These are phyloP conservation scores for Etheostoma cragini DNA, from an alignment of 2,113 vertebrate genomes.

Conservation along the genomic window DNA sequence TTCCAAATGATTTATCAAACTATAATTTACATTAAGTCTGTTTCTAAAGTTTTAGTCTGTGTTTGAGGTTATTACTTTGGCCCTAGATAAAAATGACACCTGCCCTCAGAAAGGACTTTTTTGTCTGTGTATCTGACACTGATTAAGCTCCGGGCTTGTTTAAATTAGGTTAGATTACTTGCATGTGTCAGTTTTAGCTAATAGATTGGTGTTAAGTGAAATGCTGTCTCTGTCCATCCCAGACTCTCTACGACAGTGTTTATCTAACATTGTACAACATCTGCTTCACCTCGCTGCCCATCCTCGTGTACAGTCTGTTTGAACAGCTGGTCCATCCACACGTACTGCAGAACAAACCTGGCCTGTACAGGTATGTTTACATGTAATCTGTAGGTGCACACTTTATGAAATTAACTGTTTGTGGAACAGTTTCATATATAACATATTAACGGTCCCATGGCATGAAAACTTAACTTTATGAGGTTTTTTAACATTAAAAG, in stretches of 20 bases:
- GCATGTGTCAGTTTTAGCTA: neutral
- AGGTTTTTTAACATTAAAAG: too few relatives aligned
- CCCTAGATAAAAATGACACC: neutral
- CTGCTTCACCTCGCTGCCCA: conserved; percentile 99
- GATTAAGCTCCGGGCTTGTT: neutral
- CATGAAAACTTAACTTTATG: too few relatives aligned
- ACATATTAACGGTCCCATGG: too few relatives aligned
- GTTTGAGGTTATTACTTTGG: neutral
- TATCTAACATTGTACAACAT: conserved; percentile 99
- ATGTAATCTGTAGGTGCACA: neutral
- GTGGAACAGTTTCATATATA: neutral
- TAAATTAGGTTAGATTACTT: neutral
- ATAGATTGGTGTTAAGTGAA: conserved; percentile 35
- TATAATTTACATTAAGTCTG: neutral
- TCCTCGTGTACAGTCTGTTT: conserved; percentile 98
- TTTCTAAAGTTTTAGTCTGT: neutral
- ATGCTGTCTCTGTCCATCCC: conserved; percentile 62
- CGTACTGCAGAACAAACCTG: conserved; percentile 92
- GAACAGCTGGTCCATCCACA: conserved; percentile 97
- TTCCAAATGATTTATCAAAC: neutral
- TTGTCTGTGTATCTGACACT: neutral
- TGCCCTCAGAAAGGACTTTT: neutral
- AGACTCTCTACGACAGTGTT: conserved; percentile 99
- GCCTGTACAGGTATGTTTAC: conserved; percentile 90
- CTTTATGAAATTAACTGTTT: neutral